A percentile compares a stretch with the other conserved stretches of the same genome.
Conservation (phyloP, 2,797 vertebrate genomes). For the Rhyacichthys aspro region DNA sequence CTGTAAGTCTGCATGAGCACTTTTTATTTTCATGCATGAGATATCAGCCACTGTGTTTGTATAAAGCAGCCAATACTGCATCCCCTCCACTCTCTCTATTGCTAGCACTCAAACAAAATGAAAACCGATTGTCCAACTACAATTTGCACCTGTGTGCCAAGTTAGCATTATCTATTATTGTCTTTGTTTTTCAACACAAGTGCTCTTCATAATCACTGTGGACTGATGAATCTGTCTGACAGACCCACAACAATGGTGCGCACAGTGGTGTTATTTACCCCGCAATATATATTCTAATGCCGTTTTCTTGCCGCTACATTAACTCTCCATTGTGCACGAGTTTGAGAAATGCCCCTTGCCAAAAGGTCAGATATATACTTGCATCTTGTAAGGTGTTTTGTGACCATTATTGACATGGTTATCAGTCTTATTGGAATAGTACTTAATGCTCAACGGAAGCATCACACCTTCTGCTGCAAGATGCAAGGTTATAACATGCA, state of each 20-base stretch:
- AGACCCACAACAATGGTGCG: not conserved
- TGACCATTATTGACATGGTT: too few species aligned
- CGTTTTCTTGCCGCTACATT: not conserved
- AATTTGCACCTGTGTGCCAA: conserved; percentile 2
- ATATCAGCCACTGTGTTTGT: conserved; percentile 39
- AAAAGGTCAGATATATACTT: too few species aligned
- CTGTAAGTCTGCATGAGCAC: conserved; percentile 47
- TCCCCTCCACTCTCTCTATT: conserved; percentile 32
- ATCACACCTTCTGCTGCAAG: too few species aligned
- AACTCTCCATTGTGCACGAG: too few species aligned
- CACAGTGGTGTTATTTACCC: not conserved
- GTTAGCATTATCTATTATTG: too few species aligned
- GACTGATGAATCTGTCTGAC: not conserved
- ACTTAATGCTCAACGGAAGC: too few species aligned
- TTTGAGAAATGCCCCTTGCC: not conserved
- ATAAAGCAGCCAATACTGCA: conserved; percentile 5
- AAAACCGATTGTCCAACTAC: conserved; percentile 23
- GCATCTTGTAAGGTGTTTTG: too few species aligned
- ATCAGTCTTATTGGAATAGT: too few species aligned
- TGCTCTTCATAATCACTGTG: not conserved
- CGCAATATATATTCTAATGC: not conserved
- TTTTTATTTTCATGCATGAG: conserved; percentile 66
- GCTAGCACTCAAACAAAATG: conserved; percentile 35
- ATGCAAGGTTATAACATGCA: too few species aligned
- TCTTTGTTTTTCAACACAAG: conserved; percentile 7